A percentile compares a stretch with the other conserved stretches of the same genome.
phyloP scores from a whole-genome alignment of 92 coral and sea anemone species.

The Parazoanthus atlanticus region DNA sequence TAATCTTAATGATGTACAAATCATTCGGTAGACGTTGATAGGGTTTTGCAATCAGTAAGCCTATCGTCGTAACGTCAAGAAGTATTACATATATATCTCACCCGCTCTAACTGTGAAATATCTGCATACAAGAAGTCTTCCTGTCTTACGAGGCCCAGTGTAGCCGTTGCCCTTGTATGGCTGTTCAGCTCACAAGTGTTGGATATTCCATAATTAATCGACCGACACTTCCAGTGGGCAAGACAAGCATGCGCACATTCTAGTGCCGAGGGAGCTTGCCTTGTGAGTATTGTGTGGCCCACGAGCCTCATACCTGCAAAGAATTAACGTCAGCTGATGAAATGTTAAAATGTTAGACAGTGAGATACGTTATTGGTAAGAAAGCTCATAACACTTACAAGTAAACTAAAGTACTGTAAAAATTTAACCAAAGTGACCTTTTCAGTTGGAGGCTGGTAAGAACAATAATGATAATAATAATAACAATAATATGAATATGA shows the following conservation, averaged over 20 bases:
- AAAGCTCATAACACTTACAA: too few relatives aligned
- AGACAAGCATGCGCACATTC: slow-evolving; percentile 4
- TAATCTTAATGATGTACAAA: too few relatives aligned
- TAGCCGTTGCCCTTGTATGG: neutral
- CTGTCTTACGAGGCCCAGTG: neutral
- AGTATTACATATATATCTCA: neutral
- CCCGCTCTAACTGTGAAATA: neutral
- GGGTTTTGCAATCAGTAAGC: too few relatives aligned
- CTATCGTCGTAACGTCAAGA: too few relatives aligned
- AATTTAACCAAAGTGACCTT: too few relatives aligned
- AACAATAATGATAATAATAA: too few relatives aligned
- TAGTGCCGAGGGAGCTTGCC: neutral
- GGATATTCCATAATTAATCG: slow-evolving; percentile 2
- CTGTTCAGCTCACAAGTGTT: neutral
- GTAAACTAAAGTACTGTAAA: too few relatives aligned
- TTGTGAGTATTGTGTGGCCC: neutral
- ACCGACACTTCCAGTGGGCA: neutral
- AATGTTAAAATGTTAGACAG: neutral
- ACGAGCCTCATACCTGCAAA: neutral
- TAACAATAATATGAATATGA: too few relatives aligned
- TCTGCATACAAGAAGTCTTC: neutral
- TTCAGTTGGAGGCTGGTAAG: too few relatives aligned
- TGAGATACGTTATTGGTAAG: too few relatives aligned
- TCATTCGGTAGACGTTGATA: too few relatives aligned
- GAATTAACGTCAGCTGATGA: neutral